Evolutionary conservation across 2,888 invertebrate genomes (phyloP), one percentile per base, ranked within the genome.

Genomic region (Anthoptus insignis): DNA sequence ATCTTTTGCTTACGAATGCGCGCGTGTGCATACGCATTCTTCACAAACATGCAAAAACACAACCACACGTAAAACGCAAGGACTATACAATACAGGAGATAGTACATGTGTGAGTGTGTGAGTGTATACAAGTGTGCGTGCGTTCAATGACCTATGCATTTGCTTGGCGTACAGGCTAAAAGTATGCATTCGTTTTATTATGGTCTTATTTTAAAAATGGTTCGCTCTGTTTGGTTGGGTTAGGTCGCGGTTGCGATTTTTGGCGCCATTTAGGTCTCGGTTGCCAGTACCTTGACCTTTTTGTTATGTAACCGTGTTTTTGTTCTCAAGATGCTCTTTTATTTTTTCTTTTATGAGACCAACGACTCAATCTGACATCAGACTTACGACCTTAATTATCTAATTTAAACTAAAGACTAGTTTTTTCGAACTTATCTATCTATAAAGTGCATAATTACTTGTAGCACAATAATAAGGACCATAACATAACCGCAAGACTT

Each of bases 181-280:
- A 91, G 93, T 91, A 91, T 92, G 91, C 93, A 91, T 88, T 87
- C 88, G 86, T 89, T 91, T 91, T 92, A 91, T 91, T 92, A 91
- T 91, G 89, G 87, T 89, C 88, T 93, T 93, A 91, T 92, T 92
- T 91, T 91, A 87, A 92, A 92, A 92, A 91, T 91, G 90, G 88
- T 78, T 82, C 86, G 85, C 81, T 86, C 85, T 82, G 85, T 84
- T 83, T 84, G 61, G 87, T 91, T 93, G 90, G 86, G 91, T 85
- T 90, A 93, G 92, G 92, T 93, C 91, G 84, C 79, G 88, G 81
- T 79, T 76, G 77, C 54, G 54, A 56, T 65, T 75, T 76, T 79
- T 77, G 80, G 79, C 76, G 74, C 74, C 67, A 76, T 78, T 76
- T 74, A 68, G 80, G 78, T 80, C 77, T 73, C 72, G 79, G 78